These are phyloP conservation scores for Eulemur rufifrons DNA, from an alignment of 2,113 vertebrate species.

Conservation along the genomic window DNA sequence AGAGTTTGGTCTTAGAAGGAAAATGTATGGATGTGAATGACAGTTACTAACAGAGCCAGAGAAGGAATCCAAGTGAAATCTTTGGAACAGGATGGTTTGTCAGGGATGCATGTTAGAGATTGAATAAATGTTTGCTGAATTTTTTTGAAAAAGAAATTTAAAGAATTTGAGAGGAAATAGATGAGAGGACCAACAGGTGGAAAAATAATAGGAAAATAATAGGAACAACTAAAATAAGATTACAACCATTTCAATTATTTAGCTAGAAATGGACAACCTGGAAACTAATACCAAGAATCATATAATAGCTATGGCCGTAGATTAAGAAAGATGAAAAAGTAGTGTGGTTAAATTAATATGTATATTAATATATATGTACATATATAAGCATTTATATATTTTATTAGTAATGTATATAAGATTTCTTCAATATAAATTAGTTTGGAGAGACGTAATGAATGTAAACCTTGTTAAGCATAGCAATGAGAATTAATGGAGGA, in stretches of 20 bases:
- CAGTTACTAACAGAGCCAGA: not conserved
- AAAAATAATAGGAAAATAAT: not conserved
- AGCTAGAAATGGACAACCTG: not conserved
- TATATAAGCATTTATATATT: not conserved
- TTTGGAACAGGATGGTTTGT: not conserved
- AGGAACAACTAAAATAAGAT: not conserved
- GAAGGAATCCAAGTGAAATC: not conserved
- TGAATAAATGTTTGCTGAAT: not conserved
- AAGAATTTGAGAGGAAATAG: not conserved
- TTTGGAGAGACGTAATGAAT: not conserved
- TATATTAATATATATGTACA: not conserved
- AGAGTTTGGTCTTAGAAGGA: not conserved
- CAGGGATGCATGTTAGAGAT: not conserved
- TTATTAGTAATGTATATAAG: not conserved
- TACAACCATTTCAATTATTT: not conserved
- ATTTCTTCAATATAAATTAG: not conserved
- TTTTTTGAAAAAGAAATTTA: not conserved
- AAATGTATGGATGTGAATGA: not conserved
- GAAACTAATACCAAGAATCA: not conserved
- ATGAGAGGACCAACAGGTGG: not conserved
- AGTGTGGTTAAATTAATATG: not conserved
- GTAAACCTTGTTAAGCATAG: not conserved
- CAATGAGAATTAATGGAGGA: not conserved
- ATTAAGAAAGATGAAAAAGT: constrained; percentile 1
- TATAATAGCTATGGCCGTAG: not conserved